Evolutionary conservation across 2,113 vertebrate species (phyloP), one percentile per base, ranked within the genome.

Genomic region (Zosterops japonicus): DNA sequence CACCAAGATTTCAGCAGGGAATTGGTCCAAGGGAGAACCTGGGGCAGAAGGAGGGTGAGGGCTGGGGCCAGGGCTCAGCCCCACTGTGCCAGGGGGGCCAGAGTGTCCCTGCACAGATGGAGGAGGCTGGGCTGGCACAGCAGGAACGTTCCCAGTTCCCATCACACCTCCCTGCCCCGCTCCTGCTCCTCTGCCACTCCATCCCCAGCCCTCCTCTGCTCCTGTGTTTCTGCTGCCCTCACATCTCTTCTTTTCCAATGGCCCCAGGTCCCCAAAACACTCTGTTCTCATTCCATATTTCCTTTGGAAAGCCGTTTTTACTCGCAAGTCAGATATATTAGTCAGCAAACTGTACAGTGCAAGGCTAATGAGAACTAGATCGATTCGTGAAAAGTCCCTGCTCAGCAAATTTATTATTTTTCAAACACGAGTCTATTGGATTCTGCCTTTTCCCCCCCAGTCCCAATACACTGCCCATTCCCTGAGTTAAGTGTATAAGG

Each of bases 371-470:
- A 93, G 93, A 78, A 60, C 59, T 83, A 68, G 91, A 96, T 94
- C 12, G 76, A 97, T 93, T 75, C 76, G 64, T 3, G 71, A 52
- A 16, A 95, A 90, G 47, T 42, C 68, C 93, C 88, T 71, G 88
- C 92, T 95, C 94, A 96, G 94, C 95, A 93, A 12, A 46, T 86
- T 92, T 71, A 41, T 75, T 82, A 24, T 75, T 94, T 90, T 84
- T 78, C 88, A 78, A 77, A 71, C 12, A 8, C 4, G 64, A 90
- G 25, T 49, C 36, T 19, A 22, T 50, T 64, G 76, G 61, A 68
- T 49, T 70, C 31, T 3, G 7, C 31, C 17, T 11, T 36, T 70
- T 9, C 9, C 16, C 22, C 61, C 61, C 41, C 31, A 59, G 64
- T 49, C 56, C 56, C 42, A 81, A n/a, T 4, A 5, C 11, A 9